Conservation (phyloP, 2,888 invertebrate genomes). For the Ormyrus thymus region DNA sequence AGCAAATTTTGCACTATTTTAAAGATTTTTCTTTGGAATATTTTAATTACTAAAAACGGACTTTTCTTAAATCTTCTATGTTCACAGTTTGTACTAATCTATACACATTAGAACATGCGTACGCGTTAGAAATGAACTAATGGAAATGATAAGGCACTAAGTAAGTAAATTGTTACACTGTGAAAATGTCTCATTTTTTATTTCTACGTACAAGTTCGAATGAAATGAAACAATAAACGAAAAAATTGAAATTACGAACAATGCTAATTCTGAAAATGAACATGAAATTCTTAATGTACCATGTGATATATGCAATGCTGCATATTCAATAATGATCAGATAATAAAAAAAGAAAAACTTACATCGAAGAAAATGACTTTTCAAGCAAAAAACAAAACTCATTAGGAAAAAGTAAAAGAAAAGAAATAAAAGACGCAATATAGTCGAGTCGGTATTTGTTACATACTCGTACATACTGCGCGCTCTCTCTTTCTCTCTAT, state of each 20-base stretch:
- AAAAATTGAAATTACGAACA: too few species aligned
- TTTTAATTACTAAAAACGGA: not conserved
- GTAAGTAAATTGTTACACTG: constrained; percentile 2
- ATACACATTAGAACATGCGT: constrained; percentile 40
- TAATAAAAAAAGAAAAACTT: constrained; percentile 1
- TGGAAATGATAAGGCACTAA: constrained; percentile 19
- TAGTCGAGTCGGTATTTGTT: constrained; percentile 18
- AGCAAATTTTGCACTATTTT: too few species aligned
- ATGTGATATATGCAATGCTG: too few species aligned
- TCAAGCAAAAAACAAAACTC: constrained; percentile 20
- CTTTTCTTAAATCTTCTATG: not conserved
- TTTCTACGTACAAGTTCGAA: not conserved
- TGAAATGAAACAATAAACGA: constrained; percentile 3
- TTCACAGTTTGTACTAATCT: not conserved
- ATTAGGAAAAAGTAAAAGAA: constrained; percentile 17
- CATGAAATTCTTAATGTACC: too few species aligned
- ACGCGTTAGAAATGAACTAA: constrained; percentile 30
- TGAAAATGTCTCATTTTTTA: not conserved
- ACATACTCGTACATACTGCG: constrained; percentile 46
- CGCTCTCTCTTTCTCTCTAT: constrained; percentile 41
- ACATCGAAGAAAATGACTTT: not conserved
- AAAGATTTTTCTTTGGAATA: too few species aligned
- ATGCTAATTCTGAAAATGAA: too few species aligned
- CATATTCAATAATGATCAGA: too few species aligned
- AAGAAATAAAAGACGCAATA: constrained; percentile 20